Conservation (phyloP, 53 echinoderm and acorn worm species). For the Arbacia lixula region DNA sequence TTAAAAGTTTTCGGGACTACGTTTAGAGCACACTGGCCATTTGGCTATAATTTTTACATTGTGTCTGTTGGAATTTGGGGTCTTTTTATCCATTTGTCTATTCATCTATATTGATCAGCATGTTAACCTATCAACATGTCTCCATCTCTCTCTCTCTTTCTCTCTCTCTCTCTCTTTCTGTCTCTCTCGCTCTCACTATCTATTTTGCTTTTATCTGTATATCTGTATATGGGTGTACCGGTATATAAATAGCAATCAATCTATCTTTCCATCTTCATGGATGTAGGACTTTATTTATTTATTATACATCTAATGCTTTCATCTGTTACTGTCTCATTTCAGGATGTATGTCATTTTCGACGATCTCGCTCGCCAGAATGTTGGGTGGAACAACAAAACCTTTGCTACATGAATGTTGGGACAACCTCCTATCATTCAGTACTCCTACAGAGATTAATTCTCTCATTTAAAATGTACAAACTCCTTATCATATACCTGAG, state of each 20-base stretch:
- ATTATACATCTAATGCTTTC: too few species aligned
- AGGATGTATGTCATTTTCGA: constrained; percentile 66
- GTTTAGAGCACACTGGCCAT: too few species aligned
- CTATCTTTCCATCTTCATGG: too few species aligned
- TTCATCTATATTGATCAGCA: neutral
- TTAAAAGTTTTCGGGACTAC: too few species aligned
- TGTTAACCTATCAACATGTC: too few species aligned
- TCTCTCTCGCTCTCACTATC: neutral
- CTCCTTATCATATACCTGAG: neutral
- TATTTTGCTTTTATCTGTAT: neutral
- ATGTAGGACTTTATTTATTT: too few species aligned
- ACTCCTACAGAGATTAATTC: neutral
- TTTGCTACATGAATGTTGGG: constrained; percentile 3
- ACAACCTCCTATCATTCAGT: neutral
- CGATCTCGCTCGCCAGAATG: constrained; percentile 49
- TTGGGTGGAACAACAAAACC: constrained; percentile 53
- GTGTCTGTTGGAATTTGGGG: too few species aligned
- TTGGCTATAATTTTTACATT: too few species aligned
- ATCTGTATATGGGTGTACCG: too few species aligned
- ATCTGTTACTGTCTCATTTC: neutral
- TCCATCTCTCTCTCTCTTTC: neutral
- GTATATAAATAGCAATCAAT: too few species aligned
- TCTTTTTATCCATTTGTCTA: neutral
- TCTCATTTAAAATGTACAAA: neutral
- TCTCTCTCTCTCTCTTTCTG: neutral